phyloP scores from a whole-genome alignment of 2,797 vertebrate species.

The Sarcophilus harrisii region DNA sequence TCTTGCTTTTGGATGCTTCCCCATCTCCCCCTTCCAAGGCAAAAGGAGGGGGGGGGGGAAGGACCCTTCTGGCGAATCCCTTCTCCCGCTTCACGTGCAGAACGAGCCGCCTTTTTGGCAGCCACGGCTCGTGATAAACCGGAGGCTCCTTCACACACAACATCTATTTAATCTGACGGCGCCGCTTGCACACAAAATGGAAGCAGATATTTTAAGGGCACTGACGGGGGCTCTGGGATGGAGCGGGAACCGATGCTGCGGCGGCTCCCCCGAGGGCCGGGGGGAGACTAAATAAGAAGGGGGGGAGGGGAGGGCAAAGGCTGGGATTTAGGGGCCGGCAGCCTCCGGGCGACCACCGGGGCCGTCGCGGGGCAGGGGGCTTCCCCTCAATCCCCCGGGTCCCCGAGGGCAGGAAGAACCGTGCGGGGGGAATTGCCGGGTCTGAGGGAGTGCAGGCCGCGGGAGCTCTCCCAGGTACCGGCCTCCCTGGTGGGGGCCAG shows the following conservation, averaged over 20 bases:
- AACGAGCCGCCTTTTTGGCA: constrained; percentile 66
- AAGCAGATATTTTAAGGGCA: constrained; percentile 73
- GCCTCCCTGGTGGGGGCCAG: background rate
- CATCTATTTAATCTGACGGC: constrained; percentile 77
- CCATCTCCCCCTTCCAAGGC: background rate
- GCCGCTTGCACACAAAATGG: constrained; percentile 72
- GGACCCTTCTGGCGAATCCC: constrained; percentile 54
- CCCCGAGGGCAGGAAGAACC: background rate
- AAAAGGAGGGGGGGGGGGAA: constrained; percentile 29
- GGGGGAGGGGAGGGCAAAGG: background rate
- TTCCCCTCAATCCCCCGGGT: constrained; percentile 4
- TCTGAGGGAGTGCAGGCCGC: too few relatives aligned
- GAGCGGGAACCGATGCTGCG: constrained; percentile 61
- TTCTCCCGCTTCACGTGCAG: constrained; percentile 74
- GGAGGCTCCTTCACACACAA: constrained; percentile 76
- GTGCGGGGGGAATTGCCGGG: background rate
- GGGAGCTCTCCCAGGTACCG: background rate
- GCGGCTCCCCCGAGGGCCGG: constrained; percentile 18
- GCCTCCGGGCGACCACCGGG: background rate
- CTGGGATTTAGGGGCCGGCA: background rate
- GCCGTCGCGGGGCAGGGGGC: background rate
- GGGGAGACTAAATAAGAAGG: constrained; percentile 4
- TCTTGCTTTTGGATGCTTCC: constrained; percentile 43
- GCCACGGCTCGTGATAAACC: constrained; percentile 68
- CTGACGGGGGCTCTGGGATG: constrained; percentile 64